These are phyloP conservation scores for Scotopteryx bipunctaria DNA, from an alignment of 2,888 invertebrate species.

Conservation along the genomic window DNA sequence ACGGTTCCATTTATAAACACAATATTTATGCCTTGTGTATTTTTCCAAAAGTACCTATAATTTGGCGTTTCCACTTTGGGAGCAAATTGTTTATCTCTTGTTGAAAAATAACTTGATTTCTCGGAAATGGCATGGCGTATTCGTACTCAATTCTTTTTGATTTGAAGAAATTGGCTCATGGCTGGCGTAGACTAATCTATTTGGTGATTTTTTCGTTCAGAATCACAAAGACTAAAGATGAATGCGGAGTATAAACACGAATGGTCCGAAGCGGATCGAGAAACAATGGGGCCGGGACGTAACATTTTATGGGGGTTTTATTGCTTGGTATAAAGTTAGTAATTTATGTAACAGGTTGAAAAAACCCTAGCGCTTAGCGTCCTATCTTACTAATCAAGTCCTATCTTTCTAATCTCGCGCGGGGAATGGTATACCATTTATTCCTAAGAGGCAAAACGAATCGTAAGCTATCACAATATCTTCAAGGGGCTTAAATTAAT, in stretches of 20 bases:
- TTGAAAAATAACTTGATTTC: not conserved
- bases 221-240: slow-evolving; percentile 16
- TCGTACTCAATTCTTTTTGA: not conserved
- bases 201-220: slow-evolving; percentile 2
- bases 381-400: too few relatives aligned
- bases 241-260: slow-evolving; percentile 17
- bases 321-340: slow-evolving; percentile 27
- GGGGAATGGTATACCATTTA: too few relatives aligned
- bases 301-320: slow-evolving; percentile 43
- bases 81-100: not conserved
- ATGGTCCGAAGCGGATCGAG: slow-evolving; percentile 22
- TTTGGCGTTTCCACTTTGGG: not conserved
- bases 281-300: slow-evolving; percentile 48
- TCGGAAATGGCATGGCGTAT: not conserved
- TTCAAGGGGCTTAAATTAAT: not conserved
- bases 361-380: too few relatives aligned
- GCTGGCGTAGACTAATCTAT: slow-evolving; percentile 1
- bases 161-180: not conserved
- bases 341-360: slow-evolving; percentile 19
- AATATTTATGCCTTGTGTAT: too few relatives aligned
- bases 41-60: too few relatives aligned
- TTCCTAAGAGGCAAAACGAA: too few relatives aligned
- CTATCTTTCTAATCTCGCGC: too few relatives aligned
- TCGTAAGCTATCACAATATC: not conserved
- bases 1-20: too few relatives aligned